Evolutionary conservation across 1,140 invertebrate species (phyloP).

Genomic region (Lutraria rhynchaena): DNA sequence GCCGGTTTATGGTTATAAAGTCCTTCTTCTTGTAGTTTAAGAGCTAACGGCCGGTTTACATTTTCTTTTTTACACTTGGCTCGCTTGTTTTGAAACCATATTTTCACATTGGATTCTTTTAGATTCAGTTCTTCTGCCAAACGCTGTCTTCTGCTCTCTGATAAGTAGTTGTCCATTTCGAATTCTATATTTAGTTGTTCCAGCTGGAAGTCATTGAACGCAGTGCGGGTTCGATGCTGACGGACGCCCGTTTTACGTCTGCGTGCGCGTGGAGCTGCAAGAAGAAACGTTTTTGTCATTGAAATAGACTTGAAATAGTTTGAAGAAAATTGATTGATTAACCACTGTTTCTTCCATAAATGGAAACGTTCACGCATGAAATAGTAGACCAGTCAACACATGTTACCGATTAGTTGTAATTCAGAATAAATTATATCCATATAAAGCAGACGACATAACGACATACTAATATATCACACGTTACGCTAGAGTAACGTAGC

Average conservation of each 20-base stretch:
- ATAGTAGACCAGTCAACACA: no score
- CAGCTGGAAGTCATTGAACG: constrained; percentile 48
- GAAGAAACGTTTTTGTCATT: constrained; percentile 20
- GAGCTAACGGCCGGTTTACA: constrained; percentile 1
- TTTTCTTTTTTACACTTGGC: constrained; percentile 39
- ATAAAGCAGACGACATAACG: no score
- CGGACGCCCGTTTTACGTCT: not conserved
- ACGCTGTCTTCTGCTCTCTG: constrained; percentile 36
- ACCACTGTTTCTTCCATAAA: not conserved
- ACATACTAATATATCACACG: no score
- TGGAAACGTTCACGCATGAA: no score
- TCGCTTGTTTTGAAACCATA: constrained; percentile 55
- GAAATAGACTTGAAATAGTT: no score
- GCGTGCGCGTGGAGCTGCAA: constrained; percentile 42
- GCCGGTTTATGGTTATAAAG: constrained; percentile 48
- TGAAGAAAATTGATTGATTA: not conserved
- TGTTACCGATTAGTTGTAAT: no score
- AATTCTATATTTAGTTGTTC: constrained; percentile 50
- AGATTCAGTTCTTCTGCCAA: constrained; percentile 44
- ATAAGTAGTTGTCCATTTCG: constrained; percentile 47
- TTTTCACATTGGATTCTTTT: constrained; percentile 41
- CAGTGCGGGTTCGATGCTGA: constrained; percentile 25
- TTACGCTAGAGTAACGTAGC: constrained; percentile 32
- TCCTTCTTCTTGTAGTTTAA: constrained; percentile 24
- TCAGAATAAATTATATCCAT: no score